These are phyloP conservation scores for Pyrochroa serraticornis DNA, from an alignment of 2,888 invertebrate genomes.

Conservation along the genomic window DNA sequence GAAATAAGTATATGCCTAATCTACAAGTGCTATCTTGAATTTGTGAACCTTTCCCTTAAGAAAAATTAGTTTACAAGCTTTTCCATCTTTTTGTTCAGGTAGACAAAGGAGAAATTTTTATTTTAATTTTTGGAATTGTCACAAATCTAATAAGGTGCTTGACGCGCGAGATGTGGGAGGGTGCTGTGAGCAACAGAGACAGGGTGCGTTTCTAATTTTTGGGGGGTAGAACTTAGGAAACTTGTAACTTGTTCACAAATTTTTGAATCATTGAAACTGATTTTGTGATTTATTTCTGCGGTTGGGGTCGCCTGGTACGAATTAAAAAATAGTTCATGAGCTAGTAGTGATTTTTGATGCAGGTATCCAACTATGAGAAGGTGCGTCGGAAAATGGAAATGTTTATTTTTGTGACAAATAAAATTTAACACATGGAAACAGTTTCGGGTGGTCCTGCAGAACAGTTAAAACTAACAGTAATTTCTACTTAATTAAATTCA, in stretches of 20 bases:
- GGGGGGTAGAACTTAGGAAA: too few species aligned
- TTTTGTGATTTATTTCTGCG: too few species aligned
- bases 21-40: background rate
- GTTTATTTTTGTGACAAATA: conserved; percentile 16
- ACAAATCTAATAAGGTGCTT: background rate
- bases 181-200: too few species aligned
- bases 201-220: too few species aligned
- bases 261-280: too few species aligned
- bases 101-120: too few species aligned
- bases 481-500: conserved; percentile 15
- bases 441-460: conserved; percentile 3
- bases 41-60: background rate
- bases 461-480: conserved; percentile 15
- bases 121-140: too few species aligned
- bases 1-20: background rate
- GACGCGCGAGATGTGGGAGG: too few species aligned
- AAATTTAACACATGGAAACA: conserved; percentile 17
- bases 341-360: background rate
- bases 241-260: too few species aligned
- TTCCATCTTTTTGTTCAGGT: too few species aligned
- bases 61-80: too few species aligned
- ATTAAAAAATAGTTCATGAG: conserved; percentile 6
- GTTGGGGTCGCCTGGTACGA: too few species aligned
- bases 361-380: background rate
- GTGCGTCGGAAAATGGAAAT: background rate